Conservation (phyloP, 2,797 vertebrate species). For the Caiman crocodilus region DNA sequence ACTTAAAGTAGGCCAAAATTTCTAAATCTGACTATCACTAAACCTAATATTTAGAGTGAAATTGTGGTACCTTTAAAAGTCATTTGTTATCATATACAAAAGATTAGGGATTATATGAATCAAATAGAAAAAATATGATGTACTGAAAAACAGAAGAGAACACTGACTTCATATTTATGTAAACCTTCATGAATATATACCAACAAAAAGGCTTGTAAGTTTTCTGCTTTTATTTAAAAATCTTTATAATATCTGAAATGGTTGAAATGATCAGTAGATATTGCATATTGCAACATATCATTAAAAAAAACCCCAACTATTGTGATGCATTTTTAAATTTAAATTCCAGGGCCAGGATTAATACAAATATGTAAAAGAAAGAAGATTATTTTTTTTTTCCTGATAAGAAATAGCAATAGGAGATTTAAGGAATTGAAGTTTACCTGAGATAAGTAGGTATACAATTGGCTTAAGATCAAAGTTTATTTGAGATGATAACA, state of each 20-base stretch:
- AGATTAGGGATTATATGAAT: neutral
- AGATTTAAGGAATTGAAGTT: neutral
- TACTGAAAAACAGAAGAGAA: neutral
- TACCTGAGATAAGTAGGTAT: fast-evolving
- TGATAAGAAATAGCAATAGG: neutral
- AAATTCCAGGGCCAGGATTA: neutral
- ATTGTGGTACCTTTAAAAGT: neutral
- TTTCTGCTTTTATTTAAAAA: neutral
- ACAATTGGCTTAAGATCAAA: neutral
- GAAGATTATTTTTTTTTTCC: neutral
- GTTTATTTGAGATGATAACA: neutral
- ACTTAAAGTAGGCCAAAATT: neutral
- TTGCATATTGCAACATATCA: neutral
- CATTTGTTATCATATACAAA: neutral
- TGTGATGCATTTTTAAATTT: neutral
- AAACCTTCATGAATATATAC: too few relatives aligned
- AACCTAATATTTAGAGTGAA: neutral
- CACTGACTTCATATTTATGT: too few relatives aligned
- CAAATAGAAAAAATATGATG: neutral
- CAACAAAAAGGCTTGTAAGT: neutral
- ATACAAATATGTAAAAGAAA: neutral
- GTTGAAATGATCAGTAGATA: neutral
- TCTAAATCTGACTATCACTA: neutral
- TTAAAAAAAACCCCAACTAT: neutral
- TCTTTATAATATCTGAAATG: fast-evolving